Conservation (phyloP, 2,797 vertebrate species). For the Parambassis ranga region DNA sequence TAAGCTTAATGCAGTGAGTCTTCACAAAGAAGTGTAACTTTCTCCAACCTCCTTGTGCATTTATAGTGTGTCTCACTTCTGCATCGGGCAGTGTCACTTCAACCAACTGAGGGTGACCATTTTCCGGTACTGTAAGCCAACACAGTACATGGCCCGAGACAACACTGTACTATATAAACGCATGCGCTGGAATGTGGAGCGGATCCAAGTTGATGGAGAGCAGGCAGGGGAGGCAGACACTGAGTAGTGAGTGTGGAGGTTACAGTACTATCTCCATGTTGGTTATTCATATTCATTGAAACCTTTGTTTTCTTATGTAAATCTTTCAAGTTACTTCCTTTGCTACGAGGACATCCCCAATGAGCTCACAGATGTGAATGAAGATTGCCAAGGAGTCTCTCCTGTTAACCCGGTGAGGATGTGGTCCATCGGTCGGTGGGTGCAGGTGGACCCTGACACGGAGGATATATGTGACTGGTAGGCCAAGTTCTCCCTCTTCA, state of each 20-base stretch:
- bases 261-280: too few species aligned
- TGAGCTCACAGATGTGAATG: slow-evolving; percentile 7
- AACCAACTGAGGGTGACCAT: slow-evolving; percentile 72
- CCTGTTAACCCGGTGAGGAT: neutral
- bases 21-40: too few species aligned
- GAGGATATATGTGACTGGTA: slow-evolving; percentile 78
- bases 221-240: too few species aligned
- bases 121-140: slow-evolving; percentile 80
- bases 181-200: slow-evolving; percentile 88
- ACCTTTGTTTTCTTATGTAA: too few species aligned
- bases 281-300: too few species aligned
- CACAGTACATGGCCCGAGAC: slow-evolving; percentile 70
- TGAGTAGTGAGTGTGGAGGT: slow-evolving; percentile 68
- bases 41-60: neutral
- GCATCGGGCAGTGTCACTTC: slow-evolving; percentile 78
- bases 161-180: slow-evolving; percentile 80
- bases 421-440: slow-evolving; percentile 88
- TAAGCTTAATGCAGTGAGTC: too few species aligned
- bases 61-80: slow-evolving; percentile 83
- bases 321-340: slow-evolving; percentile 81
- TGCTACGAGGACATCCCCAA: slow-evolving; percentile 81
- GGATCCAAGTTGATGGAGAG: slow-evolving; percentile 2
- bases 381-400: neutral
- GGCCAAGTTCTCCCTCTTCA: neutral
- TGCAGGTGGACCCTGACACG: slow-evolving; percentile 78